A percentile compares a stretch with the other conserved stretches of the same genome.
Conservation (phyloP, 2,888 invertebrate genomes). For the Heteromurus nitidus region DNA sequence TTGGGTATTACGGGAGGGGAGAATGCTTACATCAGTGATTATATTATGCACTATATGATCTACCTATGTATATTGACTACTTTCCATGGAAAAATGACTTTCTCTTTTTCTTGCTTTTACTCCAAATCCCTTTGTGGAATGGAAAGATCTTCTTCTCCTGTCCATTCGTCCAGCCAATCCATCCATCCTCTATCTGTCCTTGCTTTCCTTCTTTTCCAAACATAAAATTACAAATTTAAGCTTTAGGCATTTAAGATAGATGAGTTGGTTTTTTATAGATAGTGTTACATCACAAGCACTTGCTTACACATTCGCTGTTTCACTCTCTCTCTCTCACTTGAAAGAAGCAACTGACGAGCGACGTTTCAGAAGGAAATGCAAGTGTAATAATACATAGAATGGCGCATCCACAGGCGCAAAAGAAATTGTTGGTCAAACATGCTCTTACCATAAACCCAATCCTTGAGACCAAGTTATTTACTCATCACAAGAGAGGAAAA, state of each 20-base stretch:
- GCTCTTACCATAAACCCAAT: not conserved
- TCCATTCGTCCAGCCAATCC: not conserved
- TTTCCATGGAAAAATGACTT: not conserved
- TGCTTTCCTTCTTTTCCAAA: not conserved
- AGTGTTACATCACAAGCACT: not conserved
- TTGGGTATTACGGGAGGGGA: not conserved
- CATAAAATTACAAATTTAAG: not conserved
- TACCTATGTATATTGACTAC: not conserved
- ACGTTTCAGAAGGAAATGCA: not conserved
- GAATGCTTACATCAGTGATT: not conserved
- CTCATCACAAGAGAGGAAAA: not conserved
- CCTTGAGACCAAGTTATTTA: not conserved
- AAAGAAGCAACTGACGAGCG: not conserved
- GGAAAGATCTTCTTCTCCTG: not conserved
- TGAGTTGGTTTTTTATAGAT: not conserved
- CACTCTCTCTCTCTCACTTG: not conserved
- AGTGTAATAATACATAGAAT: not conserved
- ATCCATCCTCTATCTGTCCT: constrained; percentile 5
- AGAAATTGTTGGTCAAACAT: not conserved
- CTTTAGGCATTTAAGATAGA: not conserved
- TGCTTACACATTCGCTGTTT: not conserved
- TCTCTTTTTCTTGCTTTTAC: not conserved
- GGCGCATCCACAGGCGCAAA: too few species aligned
- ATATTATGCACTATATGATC: not conserved
- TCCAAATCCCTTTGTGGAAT: not conserved